These are phyloP conservation scores for Chloroclystis v-ata DNA, from an alignment of 2,888 invertebrate species.

Conservation along the genomic window DNA sequence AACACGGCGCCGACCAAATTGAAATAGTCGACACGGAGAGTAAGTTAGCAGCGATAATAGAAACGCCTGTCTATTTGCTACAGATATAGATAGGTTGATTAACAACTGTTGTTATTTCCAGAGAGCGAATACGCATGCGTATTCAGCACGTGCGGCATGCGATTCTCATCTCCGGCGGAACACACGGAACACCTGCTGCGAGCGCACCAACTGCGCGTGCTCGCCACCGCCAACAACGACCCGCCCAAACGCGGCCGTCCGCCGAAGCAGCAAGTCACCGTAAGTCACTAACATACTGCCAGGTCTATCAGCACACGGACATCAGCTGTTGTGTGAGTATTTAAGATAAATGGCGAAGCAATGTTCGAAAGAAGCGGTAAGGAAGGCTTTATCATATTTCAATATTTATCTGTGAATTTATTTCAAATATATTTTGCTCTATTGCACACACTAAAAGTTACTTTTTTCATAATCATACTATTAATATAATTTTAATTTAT, in stretches of 20 bases:
- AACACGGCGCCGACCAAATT: slow-evolving; percentile 16
- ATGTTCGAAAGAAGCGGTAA: too few relatives aligned
- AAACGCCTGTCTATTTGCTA: too few relatives aligned
- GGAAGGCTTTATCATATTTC: too few relatives aligned
- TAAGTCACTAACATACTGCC: too few relatives aligned
- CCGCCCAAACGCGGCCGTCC: slow-evolving; percentile 33
- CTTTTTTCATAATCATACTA: too few relatives aligned
- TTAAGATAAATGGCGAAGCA: too few relatives aligned
- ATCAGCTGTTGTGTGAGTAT: too few relatives aligned
- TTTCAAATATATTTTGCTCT: too few relatives aligned
- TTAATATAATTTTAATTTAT: too few relatives aligned
- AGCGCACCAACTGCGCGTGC: slow-evolving; percentile 66
- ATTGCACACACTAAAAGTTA: too few relatives aligned
- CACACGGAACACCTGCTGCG: slow-evolving; percentile 72
- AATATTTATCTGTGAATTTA: too few relatives aligned
- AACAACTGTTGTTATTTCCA: slow-evolving; percentile 14
- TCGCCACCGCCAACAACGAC: slow-evolving; percentile 39
- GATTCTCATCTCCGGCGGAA: slow-evolving; percentile 54
- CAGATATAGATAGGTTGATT: too few relatives aligned
- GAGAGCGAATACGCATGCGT: slow-evolving; percentile 54
- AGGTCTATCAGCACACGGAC: background rate
- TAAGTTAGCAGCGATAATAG: slow-evolving; percentile 13
- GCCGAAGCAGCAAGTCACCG: slow-evolving; percentile 17
- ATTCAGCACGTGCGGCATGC: slow-evolving; percentile 63
- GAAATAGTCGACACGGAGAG: slow-evolving; percentile 26